Base-by-base conservation (phyloP, 1,140 invertebrate genomes). In the Hirudo medicinalis region DNA sequence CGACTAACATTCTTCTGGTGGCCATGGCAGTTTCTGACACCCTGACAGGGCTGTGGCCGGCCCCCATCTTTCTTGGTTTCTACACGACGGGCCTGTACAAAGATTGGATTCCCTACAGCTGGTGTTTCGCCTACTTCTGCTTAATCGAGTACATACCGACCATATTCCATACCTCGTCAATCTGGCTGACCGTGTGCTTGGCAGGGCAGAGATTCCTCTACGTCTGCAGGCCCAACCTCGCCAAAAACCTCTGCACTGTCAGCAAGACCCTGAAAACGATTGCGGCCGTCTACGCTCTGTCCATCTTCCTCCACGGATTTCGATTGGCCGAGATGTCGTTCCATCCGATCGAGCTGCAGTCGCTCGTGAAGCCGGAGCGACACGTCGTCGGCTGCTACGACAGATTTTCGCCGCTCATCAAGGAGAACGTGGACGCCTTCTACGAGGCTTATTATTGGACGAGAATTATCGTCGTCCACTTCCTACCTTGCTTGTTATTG, bases 41-140 rank as follows among this genome's bases (percentile, higher is more conserved):
- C 20, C 87, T 92, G 78, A 92, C 91, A 0, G 86, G 92, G 76
- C 83, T 91, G 54, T 89, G 90, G 78, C 90, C 90, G 0, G 88
- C 89, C 0, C 90, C 90, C 0, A 90, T 89, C 86, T 78, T 90
- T 4, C 88, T 91, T 79, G 91, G 91, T 80, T 90, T 91, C 87
- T 92, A 91, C 82, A 90, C 90, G 9, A 87, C 91, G 71, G 88
- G 89, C 84, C 89, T 91, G 81, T 89, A 91, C 55, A 87, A 87
- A 78, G 72, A 69, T 53, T 72, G 40, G 71, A 32, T 71, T 54
- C 63, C 73, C 27, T 32, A 68, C 70, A 32, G 20, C 32, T 74
- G 66, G 73, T 91, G 90, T 78, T 89, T 90, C 78, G 86, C 87
- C 2, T 91, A 87, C 85, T 86, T 85, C 76, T 85, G 87, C 76